Evolutionary conservation across 1,140 invertebrate species (phyloP).

Genomic region (Hypsibius dujardini): DNA sequence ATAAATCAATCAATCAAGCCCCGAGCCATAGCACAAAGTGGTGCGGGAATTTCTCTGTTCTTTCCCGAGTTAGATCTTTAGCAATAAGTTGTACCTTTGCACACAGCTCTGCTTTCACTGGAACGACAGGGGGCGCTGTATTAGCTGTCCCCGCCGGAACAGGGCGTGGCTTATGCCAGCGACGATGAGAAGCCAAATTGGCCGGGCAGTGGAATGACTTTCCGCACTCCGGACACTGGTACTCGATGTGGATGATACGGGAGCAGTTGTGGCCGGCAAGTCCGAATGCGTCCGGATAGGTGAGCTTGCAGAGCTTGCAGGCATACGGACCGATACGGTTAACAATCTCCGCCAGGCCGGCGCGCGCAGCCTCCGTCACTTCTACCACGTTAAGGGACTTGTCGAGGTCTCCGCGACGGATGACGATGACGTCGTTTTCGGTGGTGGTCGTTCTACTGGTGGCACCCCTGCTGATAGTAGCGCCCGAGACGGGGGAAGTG

Average conservation of each 20-base stretch:
- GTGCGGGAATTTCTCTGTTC: background rate
- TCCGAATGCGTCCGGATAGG: slow-evolving; percentile 85
- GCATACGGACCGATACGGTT: slow-evolving; percentile 89
- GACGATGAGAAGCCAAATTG: slow-evolving; percentile 82
- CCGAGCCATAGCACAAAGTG: no score
- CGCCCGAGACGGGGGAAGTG: slow-evolving; percentile 87
- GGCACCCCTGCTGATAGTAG: slow-evolving; percentile 60
- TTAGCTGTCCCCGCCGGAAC: background rate
- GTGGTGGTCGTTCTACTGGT: slow-evolving; percentile 20
- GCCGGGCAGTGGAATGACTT: slow-evolving; percentile 95
- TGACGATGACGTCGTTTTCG: slow-evolving; percentile 56
- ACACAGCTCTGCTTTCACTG: no score
- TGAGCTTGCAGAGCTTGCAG: slow-evolving; percentile 72
- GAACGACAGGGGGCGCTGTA: background rate
- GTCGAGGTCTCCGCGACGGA: slow-evolving; percentile 73
- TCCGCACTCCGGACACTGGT: slow-evolving; percentile 92
- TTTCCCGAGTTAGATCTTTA: no score
- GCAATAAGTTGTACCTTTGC: no score
- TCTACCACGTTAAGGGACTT: slow-evolving; percentile 88
- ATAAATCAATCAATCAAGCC: no score
- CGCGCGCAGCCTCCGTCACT: slow-evolving; percentile 82
- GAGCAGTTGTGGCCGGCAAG: slow-evolving; percentile 90
- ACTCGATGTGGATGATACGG: slow-evolving; percentile 90
- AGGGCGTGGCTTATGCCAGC: slow-evolving; percentile 77
- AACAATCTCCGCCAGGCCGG: slow-evolving; percentile 81